Percentiles rank a stretch among this genome's conserved stretches.
These are phyloP conservation scores for Garra rufa DNA, from an alignment of 2,113 vertebrate genomes.

Conservation along the genomic window DNA sequence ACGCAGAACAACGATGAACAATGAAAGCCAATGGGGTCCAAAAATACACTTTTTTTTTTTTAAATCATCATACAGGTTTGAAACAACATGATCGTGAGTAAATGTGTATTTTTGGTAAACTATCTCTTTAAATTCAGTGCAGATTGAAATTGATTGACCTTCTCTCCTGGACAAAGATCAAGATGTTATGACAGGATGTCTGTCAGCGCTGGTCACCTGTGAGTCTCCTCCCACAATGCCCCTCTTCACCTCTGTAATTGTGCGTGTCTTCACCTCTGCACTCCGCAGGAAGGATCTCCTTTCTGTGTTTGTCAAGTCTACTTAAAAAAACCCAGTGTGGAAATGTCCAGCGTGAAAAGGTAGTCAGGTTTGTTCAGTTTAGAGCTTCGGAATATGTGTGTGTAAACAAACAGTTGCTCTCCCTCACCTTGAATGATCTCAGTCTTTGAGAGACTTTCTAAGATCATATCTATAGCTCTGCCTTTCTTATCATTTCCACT, in stretches of 20 bases:
- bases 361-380: not conserved
- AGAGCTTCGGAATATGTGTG: not conserved
- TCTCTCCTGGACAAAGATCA: slow-evolving; percentile 6
- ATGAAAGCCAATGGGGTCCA: not conserved
- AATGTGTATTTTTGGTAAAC: not conserved
- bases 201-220: slow-evolving; percentile 1
- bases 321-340: not conserved
- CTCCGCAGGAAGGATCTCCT: slow-evolving; percentile 37
- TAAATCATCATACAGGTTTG: not conserved
- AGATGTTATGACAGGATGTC: slow-evolving; percentile 6
- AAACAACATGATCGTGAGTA: not conserved
- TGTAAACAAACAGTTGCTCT: not conserved
- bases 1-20: not conserved
- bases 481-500: not conserved
- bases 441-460: not conserved
- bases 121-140: not conserved
- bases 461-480: not conserved
- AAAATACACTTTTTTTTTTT: too few relatives aligned
- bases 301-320: slow-evolving; percentile 21
- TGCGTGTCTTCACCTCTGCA: slow-evolving; percentile 43
- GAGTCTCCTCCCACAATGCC: slow-evolving; percentile 44
- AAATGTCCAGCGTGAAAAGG: slow-evolving; percentile 1
- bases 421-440: slow-evolving; percentile 8
- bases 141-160: not conserved
- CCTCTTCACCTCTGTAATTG: slow-evolving; percentile 53